Evolutionary conservation across 1,140 invertebrate genomes (phyloP).

Genomic region (Micrasema longulum): DNA sequence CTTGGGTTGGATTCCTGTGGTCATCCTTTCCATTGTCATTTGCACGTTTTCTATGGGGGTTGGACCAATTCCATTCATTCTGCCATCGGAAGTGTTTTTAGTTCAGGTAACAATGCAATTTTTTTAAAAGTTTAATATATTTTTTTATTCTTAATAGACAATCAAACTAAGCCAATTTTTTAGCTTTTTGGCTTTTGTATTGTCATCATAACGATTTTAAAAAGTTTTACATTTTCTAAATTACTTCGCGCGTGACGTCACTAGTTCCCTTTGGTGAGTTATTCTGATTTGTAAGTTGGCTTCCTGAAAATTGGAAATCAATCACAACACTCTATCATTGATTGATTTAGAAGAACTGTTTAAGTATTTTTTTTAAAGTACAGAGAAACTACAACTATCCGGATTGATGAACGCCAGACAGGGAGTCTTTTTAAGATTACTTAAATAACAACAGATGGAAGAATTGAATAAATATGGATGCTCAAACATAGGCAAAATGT

Average conservation of each 20-base stretch:
- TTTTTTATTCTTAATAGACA: background rate
- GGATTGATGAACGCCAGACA: too few relatives aligned
- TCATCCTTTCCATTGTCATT: slow-evolving; percentile 55
- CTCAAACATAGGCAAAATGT: too few relatives aligned
- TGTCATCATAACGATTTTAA: background rate
- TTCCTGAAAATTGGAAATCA: background rate
- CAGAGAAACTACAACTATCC: too few relatives aligned
- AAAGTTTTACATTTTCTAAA: too few relatives aligned
- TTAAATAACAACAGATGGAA: too few relatives aligned
- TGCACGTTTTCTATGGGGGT: slow-evolving; percentile 57
- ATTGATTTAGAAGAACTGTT: too few relatives aligned
- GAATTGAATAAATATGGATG: too few relatives aligned
- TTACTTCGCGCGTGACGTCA: too few relatives aligned
- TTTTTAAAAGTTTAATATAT: background rate
- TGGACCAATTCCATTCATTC: slow-evolving; percentile 57
- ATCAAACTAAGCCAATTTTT: background rate
- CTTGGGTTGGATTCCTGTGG: slow-evolving; percentile 47
- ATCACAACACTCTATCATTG: too few relatives aligned
- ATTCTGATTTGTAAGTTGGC: background rate
- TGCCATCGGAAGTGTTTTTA: slow-evolving; percentile 58
- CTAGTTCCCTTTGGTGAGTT: too few relatives aligned
- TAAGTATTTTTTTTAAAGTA: too few relatives aligned
- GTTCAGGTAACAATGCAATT: slow-evolving; percentile 53
- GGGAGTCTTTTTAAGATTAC: too few relatives aligned
- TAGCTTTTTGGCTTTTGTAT: background rate